Conservation (phyloP, 2,888 invertebrate species). For the Electrophaes corylata region DNA sequence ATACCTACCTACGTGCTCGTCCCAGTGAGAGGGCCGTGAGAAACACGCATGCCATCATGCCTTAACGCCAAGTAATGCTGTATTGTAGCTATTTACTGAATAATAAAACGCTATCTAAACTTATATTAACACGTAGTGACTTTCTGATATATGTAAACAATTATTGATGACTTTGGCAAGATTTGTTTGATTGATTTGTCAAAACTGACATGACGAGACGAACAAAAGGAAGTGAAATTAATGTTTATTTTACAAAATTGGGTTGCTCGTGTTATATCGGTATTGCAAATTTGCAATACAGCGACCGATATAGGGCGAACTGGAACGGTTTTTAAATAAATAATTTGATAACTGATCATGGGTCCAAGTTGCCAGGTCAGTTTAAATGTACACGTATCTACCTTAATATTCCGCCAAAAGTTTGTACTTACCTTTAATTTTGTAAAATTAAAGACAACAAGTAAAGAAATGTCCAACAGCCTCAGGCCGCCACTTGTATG, state of each 20-base stretch:
- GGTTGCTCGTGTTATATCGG: background rate
- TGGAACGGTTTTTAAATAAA: background rate
- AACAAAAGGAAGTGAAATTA: background rate
- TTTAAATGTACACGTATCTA: no score
- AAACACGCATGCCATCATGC: slow-evolving; percentile 63
- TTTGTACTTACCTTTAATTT: background rate
- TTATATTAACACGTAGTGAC: slow-evolving; percentile 16
- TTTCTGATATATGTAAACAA: background rate
- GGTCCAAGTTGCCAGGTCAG: background rate
- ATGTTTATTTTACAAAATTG: background rate
- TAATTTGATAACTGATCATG: background rate
- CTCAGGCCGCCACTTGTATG: slow-evolving; percentile 13
- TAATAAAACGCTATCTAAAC: slow-evolving; percentile 18
- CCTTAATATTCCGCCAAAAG: background rate
- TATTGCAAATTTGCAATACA: background rate
- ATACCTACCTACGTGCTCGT: slow-evolving; percentile 59
- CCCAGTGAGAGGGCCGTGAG: slow-evolving; percentile 68
- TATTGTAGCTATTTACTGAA: slow-evolving; percentile 25
- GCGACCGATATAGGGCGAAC: background rate
- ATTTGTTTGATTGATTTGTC: no score
- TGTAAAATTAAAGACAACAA: slow-evolving; percentile 4
- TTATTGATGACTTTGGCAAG: background rate
- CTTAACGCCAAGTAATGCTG: slow-evolving; percentile 49
- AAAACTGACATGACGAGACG: background rate
- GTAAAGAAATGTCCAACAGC: slow-evolving; percentile 1